Percentiles rank a stretch among this genome's conserved stretches.
These are phyloP conservation scores for Prionace glauca DNA, from an alignment of 2,797 vertebrate species.

Conservation along the genomic window DNA sequence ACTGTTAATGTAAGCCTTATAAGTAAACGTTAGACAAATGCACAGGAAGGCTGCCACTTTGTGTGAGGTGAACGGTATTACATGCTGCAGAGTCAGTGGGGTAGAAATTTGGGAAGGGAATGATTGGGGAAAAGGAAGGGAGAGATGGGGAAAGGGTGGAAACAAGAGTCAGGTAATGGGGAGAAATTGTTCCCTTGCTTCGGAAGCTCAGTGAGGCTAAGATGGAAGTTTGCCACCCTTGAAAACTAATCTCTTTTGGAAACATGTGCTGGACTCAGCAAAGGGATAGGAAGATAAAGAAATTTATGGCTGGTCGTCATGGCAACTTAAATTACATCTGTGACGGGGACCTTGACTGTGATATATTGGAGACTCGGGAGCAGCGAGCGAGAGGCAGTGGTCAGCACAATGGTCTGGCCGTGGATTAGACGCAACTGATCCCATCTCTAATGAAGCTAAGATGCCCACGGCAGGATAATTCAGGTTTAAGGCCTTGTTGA, in stretches of 20 bases:
- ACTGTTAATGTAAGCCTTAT: too few relatives aligned
- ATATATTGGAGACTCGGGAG: neutral
- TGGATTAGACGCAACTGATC: neutral
- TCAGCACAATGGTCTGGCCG: neutral
- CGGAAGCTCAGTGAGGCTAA: neutral
- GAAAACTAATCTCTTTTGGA: neutral
- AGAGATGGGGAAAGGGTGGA: too few relatives aligned
- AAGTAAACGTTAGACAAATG: too few relatives aligned
- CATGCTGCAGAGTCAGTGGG: too few relatives aligned
- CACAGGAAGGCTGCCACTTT: too few relatives aligned
- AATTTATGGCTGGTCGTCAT: neutral
- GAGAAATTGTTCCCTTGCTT: neutral
- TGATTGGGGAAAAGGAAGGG: too few relatives aligned
- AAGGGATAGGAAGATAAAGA: neutral
- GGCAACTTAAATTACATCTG: neutral
- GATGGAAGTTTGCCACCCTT: neutral
- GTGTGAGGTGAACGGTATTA: too few relatives aligned
- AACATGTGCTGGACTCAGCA: neutral
- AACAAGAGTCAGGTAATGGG: neutral
- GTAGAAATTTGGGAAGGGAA: too few relatives aligned
- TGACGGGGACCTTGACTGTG: neutral
- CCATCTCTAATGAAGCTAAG: neutral
- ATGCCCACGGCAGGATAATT: neutral
- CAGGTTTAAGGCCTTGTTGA: neutral
- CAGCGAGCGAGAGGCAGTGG: neutral